Evolutionary conservation across 1,140 invertebrate genomes (phyloP), one percentile per base, ranked within the genome.

Genomic region (Argopecten irradians): DNA sequence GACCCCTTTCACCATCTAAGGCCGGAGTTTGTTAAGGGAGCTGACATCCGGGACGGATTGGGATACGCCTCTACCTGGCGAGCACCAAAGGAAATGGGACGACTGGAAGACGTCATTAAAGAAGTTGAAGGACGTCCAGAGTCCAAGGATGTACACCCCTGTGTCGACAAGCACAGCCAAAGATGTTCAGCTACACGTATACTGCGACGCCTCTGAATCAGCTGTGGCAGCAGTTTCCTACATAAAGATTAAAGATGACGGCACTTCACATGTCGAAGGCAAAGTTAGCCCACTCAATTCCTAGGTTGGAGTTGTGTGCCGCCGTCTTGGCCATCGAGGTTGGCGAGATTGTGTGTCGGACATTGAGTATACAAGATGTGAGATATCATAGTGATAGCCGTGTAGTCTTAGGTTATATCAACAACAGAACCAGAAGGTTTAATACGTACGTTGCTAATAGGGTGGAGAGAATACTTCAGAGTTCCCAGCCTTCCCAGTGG

Each of bases 191-290:
- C 9, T 89, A 16, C 41, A 85, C 41, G 34, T 89, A 11, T 92
- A 91, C 85, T 90, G 35, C 8, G 91, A 92, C 85, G 91, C 91
- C 3, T 91, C 89, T n/a, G 84, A 88, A 82, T 34, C 82, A 19
- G 92, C 89, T n/a, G 87, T 91, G 16, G 87, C 91, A n/a, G 83
- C 88, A n/a, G 85, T 83, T 34, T 82, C 55, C 14, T 92, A 91
- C 71, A 32, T 92, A 5, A 83, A 34, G 41, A 9, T 71, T 32
- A 34, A 11, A 2, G n/a, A n/a, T n/a, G n/a, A n/a, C n/a, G n/a
- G n/a, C n/a, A n/a, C n/a, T n/a, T n/a, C n/a, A n/a, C n/a, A n/a
- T n/a, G n/a, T n/a, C n/a, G n/a, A n/a, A n/a, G n/a, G n/a, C n/a
- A n/a, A n/a, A n/a, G n/a, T n/a, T n/a, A n/a, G n/a, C n/a, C n/a